These are phyloP conservation scores for Corticium candelabrum DNA, from an alignment of 37 sponge, comb jelly and placozoan species.

Conservation along the genomic window DNA sequence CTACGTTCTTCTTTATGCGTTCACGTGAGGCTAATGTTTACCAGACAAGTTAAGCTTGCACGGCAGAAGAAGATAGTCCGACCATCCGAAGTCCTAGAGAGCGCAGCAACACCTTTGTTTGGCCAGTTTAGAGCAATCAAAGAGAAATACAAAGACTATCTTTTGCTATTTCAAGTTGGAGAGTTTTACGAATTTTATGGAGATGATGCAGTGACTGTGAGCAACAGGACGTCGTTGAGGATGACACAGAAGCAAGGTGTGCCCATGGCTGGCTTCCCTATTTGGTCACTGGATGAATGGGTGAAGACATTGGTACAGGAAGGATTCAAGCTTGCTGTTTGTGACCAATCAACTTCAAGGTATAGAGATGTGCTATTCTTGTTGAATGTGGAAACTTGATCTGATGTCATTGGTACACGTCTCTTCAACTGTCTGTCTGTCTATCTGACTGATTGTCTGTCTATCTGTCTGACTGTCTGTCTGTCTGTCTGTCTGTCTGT, in stretches of 20 bases:
- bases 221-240: slow-evolving; percentile 40
- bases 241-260: slow-evolving; percentile 35
- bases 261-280: slow-evolving; percentile 68
- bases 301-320: slow-evolving; percentile 52
- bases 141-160: slow-evolving; percentile 39
- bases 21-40: too few species aligned
- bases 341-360: slow-evolving; percentile 38
- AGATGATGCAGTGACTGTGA: slow-evolving; percentile 52
- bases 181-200: slow-evolving; percentile 78
- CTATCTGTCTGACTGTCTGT: too few species aligned
- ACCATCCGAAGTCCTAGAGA: too few species aligned
- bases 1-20: too few species aligned
- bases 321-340: slow-evolving; percentile 73
- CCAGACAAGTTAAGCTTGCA: too few species aligned
- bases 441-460: too few species aligned
- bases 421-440: too few species aligned
- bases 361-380: too few species aligned
- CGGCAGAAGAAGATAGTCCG: too few species aligned
- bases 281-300: slow-evolving; percentile 58
- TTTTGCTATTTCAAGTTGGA: slow-evolving; percentile 85
- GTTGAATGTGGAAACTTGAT: too few species aligned
- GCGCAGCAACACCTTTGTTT: slow-evolving; percentile 11
- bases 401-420: too few species aligned
- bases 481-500: too few species aligned
- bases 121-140: slow-evolving; percentile 56